phyloP scores from a whole-genome alignment of 2,888 invertebrate species.

The Mystacides longicornis region DNA sequence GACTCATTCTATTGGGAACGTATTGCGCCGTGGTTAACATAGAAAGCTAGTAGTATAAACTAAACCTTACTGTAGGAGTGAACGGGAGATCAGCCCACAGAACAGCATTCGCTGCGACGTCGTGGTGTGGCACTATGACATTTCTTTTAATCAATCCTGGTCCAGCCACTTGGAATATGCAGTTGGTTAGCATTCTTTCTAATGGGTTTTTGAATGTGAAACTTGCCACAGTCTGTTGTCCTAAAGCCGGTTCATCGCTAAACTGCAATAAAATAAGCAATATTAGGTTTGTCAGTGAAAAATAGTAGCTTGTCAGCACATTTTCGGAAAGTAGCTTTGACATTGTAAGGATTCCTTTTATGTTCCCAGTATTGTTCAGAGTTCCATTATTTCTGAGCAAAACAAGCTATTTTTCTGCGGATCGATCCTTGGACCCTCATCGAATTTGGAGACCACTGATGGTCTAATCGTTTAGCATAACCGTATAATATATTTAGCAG shows the following conservation, averaged over 20 bases:
- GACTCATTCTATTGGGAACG: too few relatives aligned
- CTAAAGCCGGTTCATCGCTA: slow-evolving; percentile 52
- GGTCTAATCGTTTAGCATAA: too few relatives aligned
- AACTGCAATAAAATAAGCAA: slow-evolving; percentile 40
- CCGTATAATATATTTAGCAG: too few relatives aligned
- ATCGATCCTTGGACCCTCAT: too few relatives aligned
- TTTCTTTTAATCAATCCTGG: slow-evolving; percentile 57
- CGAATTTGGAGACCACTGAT: too few relatives aligned
- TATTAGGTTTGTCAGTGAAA: background rate
- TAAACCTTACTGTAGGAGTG: slow-evolving; percentile 44
- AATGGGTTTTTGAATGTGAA: slow-evolving; percentile 66
- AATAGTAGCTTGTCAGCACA: too few relatives aligned
- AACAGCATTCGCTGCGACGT: slow-evolving; percentile 48
- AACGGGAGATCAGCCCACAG: slow-evolving; percentile 51
- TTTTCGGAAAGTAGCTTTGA: too few relatives aligned
- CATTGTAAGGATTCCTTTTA: too few relatives aligned
- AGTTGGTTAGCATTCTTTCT: slow-evolving; percentile 53
- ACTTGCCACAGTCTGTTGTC: slow-evolving; percentile 46
- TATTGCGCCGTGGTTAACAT: too few relatives aligned
- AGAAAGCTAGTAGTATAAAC: background rate
- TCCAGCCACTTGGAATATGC: slow-evolving; percentile 64
- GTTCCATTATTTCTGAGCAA: too few relatives aligned
- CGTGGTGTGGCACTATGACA: slow-evolving; percentile 45
- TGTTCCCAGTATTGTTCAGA: too few relatives aligned
- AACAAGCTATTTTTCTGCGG: too few relatives aligned